phyloP scores from a whole-genome alignment of 1,140 invertebrate genomes.

The Drusus annulatus region DNA sequence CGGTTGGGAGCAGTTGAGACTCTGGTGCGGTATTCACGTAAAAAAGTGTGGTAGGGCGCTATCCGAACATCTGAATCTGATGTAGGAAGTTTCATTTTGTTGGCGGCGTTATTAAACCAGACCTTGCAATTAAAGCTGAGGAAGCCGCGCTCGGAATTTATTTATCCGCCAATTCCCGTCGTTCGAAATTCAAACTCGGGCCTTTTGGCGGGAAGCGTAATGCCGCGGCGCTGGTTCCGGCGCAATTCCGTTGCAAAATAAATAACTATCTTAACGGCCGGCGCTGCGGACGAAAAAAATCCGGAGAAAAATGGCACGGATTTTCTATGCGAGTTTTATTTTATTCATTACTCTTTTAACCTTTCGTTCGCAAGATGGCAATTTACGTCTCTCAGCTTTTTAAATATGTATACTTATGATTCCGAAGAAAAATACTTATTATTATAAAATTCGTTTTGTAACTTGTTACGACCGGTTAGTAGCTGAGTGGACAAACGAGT shows the following conservation, averaged over 20 bases:
- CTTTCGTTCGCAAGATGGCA: no score
- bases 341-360: not conserved
- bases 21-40: no score
- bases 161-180: constrained; percentile 21
- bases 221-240: constrained; percentile 24
- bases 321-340: not conserved
- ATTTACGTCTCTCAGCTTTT: no score
- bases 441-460: no score
- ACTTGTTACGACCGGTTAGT: no score
- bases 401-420: no score
- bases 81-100: not conserved
- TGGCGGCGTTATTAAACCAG: not conserved
- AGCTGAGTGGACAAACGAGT: no score
- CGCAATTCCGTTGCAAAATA: constrained; percentile 21
- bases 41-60: no score
- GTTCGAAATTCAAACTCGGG: constrained; percentile 5
- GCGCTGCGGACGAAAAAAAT: constrained; percentile 3
- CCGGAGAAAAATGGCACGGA: not conserved
- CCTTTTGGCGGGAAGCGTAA: constrained; percentile 30
- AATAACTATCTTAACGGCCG: constrained; percentile 24
- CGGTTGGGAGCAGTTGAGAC: no score
- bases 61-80: no score
- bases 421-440: no score
- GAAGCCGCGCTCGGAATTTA: constrained; percentile 4
- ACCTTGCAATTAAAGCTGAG: not conserved